These are phyloP conservation scores for Buathra laborator DNA, from an alignment of 2,888 invertebrate species.

Conservation along the genomic window DNA sequence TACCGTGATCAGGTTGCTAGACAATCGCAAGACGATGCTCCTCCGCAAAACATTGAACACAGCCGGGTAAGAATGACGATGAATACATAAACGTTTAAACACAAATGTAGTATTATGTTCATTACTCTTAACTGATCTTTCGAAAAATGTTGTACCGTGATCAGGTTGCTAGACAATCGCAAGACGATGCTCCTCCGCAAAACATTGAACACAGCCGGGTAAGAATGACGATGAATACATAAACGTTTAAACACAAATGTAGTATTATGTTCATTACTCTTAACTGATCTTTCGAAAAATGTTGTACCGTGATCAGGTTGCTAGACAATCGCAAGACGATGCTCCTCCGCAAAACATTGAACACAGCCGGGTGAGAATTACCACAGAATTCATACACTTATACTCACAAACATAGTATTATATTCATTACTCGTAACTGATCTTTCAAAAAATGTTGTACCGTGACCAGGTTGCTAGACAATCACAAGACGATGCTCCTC, in stretches of 20 bases:
- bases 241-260: not conserved
- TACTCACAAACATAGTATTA: too few species aligned
- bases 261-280: too few species aligned
- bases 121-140: too few species aligned
- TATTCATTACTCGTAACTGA: too few species aligned
- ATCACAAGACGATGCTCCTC: not conserved
- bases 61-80: conserved; percentile 36
- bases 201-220: conserved; percentile 37
- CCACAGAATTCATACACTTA: not conserved
- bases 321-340: not conserved
- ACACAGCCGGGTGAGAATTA: conserved; percentile 45
- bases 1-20: not conserved
- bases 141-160: too few species aligned
- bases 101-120: too few species aligned
- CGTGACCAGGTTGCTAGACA: not conserved
- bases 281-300: too few species aligned
- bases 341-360: not conserved
- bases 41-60: conserved; percentile 1
- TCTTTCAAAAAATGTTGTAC: too few species aligned
- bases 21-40: not conserved
- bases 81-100: not conserved
- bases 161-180: not conserved
- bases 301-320: not conserved
- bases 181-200: not conserved
- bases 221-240: conserved; percentile 3